phyloP scores from a whole-genome alignment of 2,797 vertebrate genomes.

The Pangasius sanitwongsei region DNA sequence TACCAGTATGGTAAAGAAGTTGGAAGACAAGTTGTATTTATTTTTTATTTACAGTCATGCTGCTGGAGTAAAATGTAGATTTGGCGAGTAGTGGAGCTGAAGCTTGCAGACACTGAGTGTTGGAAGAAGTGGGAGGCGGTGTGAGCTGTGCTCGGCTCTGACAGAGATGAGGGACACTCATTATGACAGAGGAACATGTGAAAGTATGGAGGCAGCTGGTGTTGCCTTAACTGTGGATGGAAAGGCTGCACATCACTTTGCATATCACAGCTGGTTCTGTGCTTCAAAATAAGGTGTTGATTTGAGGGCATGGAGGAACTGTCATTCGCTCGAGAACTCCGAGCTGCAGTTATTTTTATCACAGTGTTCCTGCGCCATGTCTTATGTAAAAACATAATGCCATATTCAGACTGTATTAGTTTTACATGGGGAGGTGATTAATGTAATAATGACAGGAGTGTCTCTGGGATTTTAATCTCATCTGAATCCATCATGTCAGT shows the following conservation, averaged over 20 bases:
- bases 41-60: constrained; percentile 28
- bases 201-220: constrained; percentile 59
- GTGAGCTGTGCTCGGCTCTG: constrained; percentile 50
- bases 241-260: constrained; percentile 66
- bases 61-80: constrained; percentile 20
- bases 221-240: constrained; percentile 69
- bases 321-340: constrained; percentile 31
- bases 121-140: constrained; percentile 55
- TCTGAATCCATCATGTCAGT: neutral
- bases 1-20: constrained; percentile 40
- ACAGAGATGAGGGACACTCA: constrained; percentile 70
- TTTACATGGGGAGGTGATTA: neutral
- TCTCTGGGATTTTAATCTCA: neutral
- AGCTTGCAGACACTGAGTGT: constrained; percentile 42
- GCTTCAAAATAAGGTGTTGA: constrained; percentile 53
- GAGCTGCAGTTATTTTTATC: constrained; percentile 35
- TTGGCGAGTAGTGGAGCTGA: constrained; percentile 13
- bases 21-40: constrained; percentile 18
- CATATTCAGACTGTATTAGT: neutral
- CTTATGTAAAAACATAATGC: constrained; percentile 12
- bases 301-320: constrained; percentile 49
- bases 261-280: constrained; percentile 67
- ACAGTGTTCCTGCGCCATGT: neutral
- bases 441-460: neutral
- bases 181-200: constrained; percentile 70